phyloP scores from a whole-genome alignment of 2,113 vertebrate genomes.

The Accipiter virgatus region DNA sequence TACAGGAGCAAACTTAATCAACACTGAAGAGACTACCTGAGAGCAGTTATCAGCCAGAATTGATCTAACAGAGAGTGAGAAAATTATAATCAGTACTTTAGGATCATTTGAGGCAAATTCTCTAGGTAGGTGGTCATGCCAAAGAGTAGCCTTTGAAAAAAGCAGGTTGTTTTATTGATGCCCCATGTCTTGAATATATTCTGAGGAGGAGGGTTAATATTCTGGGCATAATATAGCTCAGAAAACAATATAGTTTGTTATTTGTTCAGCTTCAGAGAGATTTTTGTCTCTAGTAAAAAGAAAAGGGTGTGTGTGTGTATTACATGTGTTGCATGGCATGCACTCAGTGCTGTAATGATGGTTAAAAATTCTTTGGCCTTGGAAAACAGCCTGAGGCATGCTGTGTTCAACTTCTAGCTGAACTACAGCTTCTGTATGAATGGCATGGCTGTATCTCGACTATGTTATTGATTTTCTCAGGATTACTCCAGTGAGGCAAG shows the following conservation, averaged over 20 bases:
- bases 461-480: neutral
- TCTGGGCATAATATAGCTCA: neutral
- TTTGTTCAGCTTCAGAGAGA: neutral
- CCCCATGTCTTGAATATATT: neutral
- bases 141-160: neutral
- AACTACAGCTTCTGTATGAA: neutral
- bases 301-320: neutral
- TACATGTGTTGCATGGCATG: conserved; percentile 8
- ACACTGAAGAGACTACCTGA: neutral
- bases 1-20: neutral
- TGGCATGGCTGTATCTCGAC: neutral
- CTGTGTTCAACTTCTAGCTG: neutral
- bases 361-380: conserved; percentile 31
- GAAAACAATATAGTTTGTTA: neutral
- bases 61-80: neutral
- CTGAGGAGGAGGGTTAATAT: neutral
- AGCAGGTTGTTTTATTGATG: neutral
- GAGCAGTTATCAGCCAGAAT: neutral
- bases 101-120: neutral
- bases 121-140: neutral
- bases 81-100: neutral
- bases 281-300: neutral
- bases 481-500: neutral
- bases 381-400: conserved; percentile 39
- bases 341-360: neutral